These are phyloP conservation scores for Sebastes iracundus DNA, from an alignment of 2,797 vertebrate species.

Conservation along the genomic window DNA sequence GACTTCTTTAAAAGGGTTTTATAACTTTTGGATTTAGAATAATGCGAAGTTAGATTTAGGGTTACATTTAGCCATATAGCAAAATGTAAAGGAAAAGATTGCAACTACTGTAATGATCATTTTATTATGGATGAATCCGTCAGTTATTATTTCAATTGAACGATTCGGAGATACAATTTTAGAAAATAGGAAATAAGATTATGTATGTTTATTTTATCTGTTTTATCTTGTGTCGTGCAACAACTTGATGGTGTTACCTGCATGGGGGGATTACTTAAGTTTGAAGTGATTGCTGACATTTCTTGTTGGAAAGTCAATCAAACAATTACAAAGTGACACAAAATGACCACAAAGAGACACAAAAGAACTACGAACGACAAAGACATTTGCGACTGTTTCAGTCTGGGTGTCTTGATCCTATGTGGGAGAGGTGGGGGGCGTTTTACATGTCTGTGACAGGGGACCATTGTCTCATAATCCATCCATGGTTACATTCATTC, in stretches of 20 bases:
- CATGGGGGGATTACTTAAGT: not conserved
- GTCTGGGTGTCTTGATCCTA: too few species aligned
- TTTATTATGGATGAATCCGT: not conserved
- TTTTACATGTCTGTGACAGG: too few species aligned
- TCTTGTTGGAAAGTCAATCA: not conserved
- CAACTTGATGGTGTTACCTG: not conserved
- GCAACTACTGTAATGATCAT: not conserved
- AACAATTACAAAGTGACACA: not conserved
- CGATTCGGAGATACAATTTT: too few species aligned
- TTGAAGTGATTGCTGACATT: not conserved
- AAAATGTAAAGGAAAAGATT: not conserved
- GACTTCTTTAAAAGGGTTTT: not conserved
- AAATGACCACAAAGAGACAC: too few species aligned
- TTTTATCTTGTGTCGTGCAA: not conserved
- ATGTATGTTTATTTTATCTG: not conserved
- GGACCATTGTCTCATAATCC: too few species aligned
- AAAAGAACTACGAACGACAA: too few species aligned
- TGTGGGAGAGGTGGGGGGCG: too few species aligned
- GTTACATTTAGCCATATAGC: not conserved
- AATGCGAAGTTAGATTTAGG: not conserved
- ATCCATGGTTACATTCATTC: too few species aligned
- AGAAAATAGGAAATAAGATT: not conserved
- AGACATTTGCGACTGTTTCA: too few species aligned
- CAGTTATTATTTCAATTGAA: not conserved
- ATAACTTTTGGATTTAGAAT: not conserved